phyloP scores from a whole-genome alignment of 2,113 vertebrate species.

The Lasiurus borealis region DNA sequence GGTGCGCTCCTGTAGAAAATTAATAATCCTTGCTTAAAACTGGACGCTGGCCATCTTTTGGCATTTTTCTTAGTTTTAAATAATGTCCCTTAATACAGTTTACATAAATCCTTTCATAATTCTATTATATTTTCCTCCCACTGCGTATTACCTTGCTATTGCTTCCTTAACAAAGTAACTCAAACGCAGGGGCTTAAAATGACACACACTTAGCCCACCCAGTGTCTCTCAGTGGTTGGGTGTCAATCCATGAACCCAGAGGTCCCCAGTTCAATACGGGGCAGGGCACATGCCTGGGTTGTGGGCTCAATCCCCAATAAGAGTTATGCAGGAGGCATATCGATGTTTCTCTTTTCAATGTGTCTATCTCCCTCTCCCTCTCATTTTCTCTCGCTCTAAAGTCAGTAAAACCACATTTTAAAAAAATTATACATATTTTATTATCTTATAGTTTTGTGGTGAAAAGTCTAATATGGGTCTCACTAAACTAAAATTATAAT shows the following conservation, averaged over 20 bases:
- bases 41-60: not conserved
- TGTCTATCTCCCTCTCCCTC: too few relatives aligned
- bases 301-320: too few relatives aligned
- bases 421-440: too few relatives aligned
- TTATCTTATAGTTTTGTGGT: not conserved
- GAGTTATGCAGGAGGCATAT: too few relatives aligned
- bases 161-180: not conserved
- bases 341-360: too few relatives aligned
- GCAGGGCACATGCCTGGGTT: too few relatives aligned
- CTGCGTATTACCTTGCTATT: not conserved
- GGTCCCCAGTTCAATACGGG: too few relatives aligned
- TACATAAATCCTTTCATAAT: not conserved
- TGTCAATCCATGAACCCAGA: too few relatives aligned
- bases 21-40: constrained; percentile 14
- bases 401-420: too few relatives aligned
- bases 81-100: not conserved
- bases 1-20: not conserved
- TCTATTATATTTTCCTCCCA: not conserved
- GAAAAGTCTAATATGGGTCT: not conserved
- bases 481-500: not conserved
- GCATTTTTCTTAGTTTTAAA: not conserved
- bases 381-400: too few relatives aligned
- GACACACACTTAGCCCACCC: too few relatives aligned
- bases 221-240: too few relatives aligned
- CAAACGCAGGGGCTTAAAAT: not conserved